Conservation (phyloP, 2,113 vertebrate genomes). For the Sphyrna mokarran region DNA sequence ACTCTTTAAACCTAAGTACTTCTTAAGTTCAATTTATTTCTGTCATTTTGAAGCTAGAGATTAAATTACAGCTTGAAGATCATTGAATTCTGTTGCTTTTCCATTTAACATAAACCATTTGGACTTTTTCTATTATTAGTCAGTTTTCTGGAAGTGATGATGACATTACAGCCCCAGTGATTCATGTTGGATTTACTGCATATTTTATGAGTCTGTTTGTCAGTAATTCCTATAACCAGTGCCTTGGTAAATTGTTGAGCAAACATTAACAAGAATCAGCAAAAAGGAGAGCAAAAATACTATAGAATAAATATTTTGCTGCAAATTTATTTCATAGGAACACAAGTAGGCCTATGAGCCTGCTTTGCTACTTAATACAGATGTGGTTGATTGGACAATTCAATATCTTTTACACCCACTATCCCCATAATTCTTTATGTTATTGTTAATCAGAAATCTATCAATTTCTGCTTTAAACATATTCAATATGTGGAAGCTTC, state of each 20-base stretch:
- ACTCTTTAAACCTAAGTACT: background rate
- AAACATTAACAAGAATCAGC: background rate
- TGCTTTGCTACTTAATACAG: too few species aligned
- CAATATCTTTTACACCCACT: too few species aligned
- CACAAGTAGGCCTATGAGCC: too few species aligned
- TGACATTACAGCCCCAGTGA: background rate
- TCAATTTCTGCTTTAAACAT: too few species aligned
- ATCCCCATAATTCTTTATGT: too few species aligned
- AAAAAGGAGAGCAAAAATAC: background rate
- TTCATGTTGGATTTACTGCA: background rate
- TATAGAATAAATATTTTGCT: background rate
- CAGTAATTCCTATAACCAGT: background rate
- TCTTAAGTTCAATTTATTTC: background rate
- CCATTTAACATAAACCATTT: background rate
- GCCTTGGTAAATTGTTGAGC: background rate
- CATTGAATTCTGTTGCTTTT: background rate
- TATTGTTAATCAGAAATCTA: too few species aligned
- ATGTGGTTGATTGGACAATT: too few species aligned
- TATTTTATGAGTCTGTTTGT: background rate
- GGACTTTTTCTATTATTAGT: background rate
- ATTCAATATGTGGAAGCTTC: too few species aligned
- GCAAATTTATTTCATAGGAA: too few species aligned
- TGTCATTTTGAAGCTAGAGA: background rate
- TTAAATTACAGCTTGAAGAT: background rate
- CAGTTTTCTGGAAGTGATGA: background rate